Base-by-base conservation (phyloP, 2,888 invertebrate genomes). In the Caenorhabditis japonica region DNA sequence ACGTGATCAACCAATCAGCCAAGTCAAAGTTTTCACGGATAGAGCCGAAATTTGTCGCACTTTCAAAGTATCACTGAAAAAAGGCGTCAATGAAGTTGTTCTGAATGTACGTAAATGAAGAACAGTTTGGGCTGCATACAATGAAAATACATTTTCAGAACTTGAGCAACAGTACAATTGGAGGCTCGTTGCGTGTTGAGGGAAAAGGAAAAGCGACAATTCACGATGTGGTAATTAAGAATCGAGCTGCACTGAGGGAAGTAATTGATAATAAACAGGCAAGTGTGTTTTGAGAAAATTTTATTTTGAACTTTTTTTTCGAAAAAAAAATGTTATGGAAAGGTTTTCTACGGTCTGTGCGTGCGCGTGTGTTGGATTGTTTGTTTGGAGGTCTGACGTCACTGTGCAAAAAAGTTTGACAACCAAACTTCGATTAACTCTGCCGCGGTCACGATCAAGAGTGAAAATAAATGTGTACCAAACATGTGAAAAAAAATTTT, bases 121-220 rank as follows among this genome's bases (percentile, higher is more conserved):
- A 41, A 41, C n/a, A 33, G 23, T 27, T 49, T 41, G 2, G n/a
- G 8, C 23, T 3, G 36, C 3, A 10, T 25, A 33, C 8, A 15
- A 33, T 12, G 21, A 41, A 1, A 25, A n/a, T 12, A 19, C 12
- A 30, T 23, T 53, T 79, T 19, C 41, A 84, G 82, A 84, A 84
- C 43, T 53, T 83, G 10, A 49, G 76, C 30, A 17, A 49, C 1
- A 55, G 43, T 2, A 41, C 82, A 30, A 59, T 76, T 10, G 43
- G 58, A 15, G 79, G 81, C 19, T 84, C 84, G 1, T 74, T 85
- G 15, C 69, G 85, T 3, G 82, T 85, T n/a, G 81, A 83, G 23
- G 79, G 84, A 43, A 70, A 46, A 33, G 78, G 83, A 15, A 56
- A 75, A 2, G 84, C 79, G 3, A 66, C 69, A 8, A 84, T 83